Percentiles rank a stretch among this genome's conserved stretches.
These are phyloP conservation scores for Lynx canadensis DNA, from an alignment of 2,113 vertebrate species.

Conservation along the genomic window DNA sequence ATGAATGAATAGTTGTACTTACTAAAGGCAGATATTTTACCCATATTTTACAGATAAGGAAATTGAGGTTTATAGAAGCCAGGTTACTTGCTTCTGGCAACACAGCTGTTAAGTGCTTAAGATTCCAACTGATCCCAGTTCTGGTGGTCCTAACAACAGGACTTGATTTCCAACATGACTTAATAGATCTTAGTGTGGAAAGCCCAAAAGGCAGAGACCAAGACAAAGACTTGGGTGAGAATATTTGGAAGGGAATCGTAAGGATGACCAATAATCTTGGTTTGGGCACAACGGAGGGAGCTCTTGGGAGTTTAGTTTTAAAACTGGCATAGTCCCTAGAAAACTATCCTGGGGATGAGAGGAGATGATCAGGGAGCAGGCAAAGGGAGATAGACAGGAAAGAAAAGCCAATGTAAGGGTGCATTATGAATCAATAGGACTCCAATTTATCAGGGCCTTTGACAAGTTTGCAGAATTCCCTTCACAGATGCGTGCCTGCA, in stretches of 20 bases:
- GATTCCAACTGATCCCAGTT: neutral
- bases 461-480: neutral
- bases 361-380: neutral
- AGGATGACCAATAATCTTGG: accelerated
- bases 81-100: neutral
- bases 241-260: neutral
- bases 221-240: neutral
- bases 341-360: neutral
- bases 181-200: neutral
- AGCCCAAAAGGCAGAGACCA: neutral
- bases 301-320: neutral
- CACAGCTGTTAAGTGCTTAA: neutral
- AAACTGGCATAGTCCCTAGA: neutral
- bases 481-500: neutral
- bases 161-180: neutral
- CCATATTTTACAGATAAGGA: neutral
- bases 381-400: neutral
- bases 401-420: neutral
- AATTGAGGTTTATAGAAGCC: neutral
- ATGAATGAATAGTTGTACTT: neutral
- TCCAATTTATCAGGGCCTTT: neutral
- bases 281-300: neutral
- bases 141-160: neutral
- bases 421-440: neutral
- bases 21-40: neutral